phyloP scores from a whole-genome alignment of 37 sponge, comb jelly and placozoan species.

The Lycopodina hypogea region DNA sequence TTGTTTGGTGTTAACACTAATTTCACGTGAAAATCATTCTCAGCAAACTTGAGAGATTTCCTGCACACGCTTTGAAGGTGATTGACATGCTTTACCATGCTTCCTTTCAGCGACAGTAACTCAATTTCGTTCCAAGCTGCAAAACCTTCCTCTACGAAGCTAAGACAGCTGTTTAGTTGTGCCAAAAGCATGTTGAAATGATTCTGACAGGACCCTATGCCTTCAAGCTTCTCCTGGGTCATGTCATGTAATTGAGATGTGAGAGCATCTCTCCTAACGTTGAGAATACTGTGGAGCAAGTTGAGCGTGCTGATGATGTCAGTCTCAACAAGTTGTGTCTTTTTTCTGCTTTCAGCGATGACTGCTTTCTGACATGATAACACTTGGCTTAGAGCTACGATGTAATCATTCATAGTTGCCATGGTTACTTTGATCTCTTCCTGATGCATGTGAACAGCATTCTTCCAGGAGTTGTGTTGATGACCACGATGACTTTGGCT shows the following conservation, averaged over 20 bases:
- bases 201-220: neutral
- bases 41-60: neutral
- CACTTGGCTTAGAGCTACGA: neutral
- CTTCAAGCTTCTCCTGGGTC: neutral
- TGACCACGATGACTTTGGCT: neutral
- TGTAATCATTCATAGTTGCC: neutral
- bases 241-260: slow-evolving; percentile 19
- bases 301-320: neutral
- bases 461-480: neutral
- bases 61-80: neutral
- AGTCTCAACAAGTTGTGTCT: neutral
- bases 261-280: neutral
- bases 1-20: neutral
- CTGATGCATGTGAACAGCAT: neutral
- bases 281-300: slow-evolving; percentile 4
- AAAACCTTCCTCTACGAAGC: slow-evolving; percentile 9
- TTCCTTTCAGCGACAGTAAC: neutral
- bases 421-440: neutral
- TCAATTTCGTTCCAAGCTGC: neutral
- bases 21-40: slow-evolving; percentile 2
- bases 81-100: neutral
- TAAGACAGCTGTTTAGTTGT: slow-evolving; percentile 16
- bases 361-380: neutral
- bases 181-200: slow-evolving; percentile 6
- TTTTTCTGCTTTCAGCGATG: neutral